Conservation (phyloP, 2,888 invertebrate species). For the Ectropis crepuscularia region DNA sequence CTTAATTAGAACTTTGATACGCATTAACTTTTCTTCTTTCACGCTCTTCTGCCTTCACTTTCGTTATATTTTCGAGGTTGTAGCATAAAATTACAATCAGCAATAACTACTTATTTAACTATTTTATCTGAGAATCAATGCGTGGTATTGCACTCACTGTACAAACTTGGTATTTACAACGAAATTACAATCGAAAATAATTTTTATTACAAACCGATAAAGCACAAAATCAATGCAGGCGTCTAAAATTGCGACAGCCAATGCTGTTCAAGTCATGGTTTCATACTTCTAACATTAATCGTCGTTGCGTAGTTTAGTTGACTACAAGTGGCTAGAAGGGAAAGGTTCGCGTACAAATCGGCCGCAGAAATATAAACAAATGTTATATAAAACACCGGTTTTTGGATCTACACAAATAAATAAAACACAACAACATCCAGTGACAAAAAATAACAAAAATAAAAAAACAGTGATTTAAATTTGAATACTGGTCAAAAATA, state of each 20-base stretch:
- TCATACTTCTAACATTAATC: conserved; percentile 78
- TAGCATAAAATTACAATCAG: conserved; percentile 30
- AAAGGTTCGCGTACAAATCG: conserved; percentile 64
- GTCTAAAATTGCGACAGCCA: conserved; percentile 69
- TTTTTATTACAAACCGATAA: conserved; percentile 46
- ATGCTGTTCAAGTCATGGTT: conserved; percentile 70
- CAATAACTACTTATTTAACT: conserved; percentile 35
- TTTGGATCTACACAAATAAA: conserved; percentile 16
- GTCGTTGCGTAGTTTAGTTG: conserved; percentile 76
- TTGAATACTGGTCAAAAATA: conserved; percentile 30
- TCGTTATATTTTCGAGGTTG: conserved; percentile 50
- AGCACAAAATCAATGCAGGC: conserved; percentile 37
- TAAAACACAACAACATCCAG: conserved; percentile 15
- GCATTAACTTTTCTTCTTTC: conserved; percentile 46
- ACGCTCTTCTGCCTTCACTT: conserved; percentile 55
- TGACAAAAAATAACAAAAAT: conserved; percentile 14
- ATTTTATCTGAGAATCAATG: conserved; percentile 49
- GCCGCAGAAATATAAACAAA: conserved; percentile 20
- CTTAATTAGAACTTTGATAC: conserved; percentile 32
- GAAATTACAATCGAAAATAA: conserved; percentile 43
- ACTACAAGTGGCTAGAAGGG: conserved; percentile 71
- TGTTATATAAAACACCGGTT: conserved; percentile 27
- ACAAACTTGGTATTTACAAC: conserved; percentile 57
- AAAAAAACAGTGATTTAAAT: not conserved
- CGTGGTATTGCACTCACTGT: conserved; percentile 61